Evolutionary conservation across 2,113 vertebrate genomes (phyloP), one percentile per base, ranked within the genome.

Genomic region (Polypterus senegalus): DNA sequence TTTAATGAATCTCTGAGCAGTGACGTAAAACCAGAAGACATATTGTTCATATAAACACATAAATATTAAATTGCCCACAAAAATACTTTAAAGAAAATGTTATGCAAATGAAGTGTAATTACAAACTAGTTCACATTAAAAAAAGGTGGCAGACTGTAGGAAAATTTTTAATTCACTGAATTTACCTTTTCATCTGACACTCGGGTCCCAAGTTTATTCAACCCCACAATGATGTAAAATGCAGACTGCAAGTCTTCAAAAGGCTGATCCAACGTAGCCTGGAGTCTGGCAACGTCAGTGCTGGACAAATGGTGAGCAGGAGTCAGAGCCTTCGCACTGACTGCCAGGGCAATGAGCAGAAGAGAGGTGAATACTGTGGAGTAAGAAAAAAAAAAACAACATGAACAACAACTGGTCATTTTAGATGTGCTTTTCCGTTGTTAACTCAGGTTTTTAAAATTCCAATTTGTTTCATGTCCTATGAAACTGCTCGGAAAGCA

Each of bases 221-320:
- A 84, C 6, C 96, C 96, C 7, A 92, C 78, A 0, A 95, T 77
- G 44, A 91, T 91, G 61, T 91, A 83, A 71, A 89, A 99, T 3
- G 91, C 91, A 7, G 89, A 78, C 70, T 90, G 87, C 69, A 99
- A 65, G 62, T 88, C 85, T 6, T 70, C 65, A 66, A 89, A 86
- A 0, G 88, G 90, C 57, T 85, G 88, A 70, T 84, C 85, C 70
- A 99, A 73, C 1, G 80, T 73, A 62, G 66, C 80, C 72, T 87
- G 81, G 63, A 99, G 82, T 67, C 94, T 83, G 49, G 82, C 83
- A 76, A 97, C 83, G 52, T 99, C 96, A 0, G 82, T 71, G 60
- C 78, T 71, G 7, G 84, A 83, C 65, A 98, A 89, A 67, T 88
- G 86, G 75, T 99, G 91, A 44, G 83, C 84, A 47, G 92, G 92